Percentiles rank a stretch among this genome's conserved stretches.
These are phyloP conservation scores for Strongylocentrotus purpuratus DNA, from an alignment of 35 echinoderm and acorn worm genomes.

Conservation along the genomic window DNA sequence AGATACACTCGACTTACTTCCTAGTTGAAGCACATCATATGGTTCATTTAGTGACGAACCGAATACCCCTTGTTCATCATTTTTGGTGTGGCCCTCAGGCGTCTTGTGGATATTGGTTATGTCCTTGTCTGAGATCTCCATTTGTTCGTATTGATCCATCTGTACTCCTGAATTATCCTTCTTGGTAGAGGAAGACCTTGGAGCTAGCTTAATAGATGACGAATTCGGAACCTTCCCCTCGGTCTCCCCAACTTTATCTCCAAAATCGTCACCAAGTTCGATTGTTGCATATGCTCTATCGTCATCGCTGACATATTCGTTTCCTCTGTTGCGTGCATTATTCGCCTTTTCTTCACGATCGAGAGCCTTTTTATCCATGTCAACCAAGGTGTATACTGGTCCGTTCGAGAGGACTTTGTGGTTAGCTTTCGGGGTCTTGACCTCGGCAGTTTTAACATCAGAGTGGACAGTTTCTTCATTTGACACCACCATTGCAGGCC, in stretches of 20 bases:
- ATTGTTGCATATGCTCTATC: neutral
- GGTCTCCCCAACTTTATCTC: neutral
- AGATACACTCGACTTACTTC: neutral
- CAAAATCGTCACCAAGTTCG: neutral
- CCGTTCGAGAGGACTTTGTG: neutral
- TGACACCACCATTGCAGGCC: neutral
- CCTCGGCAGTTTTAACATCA: neutral
- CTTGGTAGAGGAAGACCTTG: neutral
- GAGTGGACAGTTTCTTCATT: neutral
- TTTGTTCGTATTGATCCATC: neutral
- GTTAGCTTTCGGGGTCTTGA: neutral
- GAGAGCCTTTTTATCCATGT: neutral
- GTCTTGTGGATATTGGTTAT: neutral
- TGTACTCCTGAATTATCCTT: neutral
- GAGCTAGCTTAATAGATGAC: neutral
- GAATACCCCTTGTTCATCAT: neutral
- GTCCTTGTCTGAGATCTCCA: neutral
- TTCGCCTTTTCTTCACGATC: neutral
- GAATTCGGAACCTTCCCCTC: neutral
- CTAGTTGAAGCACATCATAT: neutral
- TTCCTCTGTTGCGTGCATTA: neutral
- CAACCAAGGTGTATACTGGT: neutral
- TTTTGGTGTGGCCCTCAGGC: neutral
- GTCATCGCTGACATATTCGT: neutral
- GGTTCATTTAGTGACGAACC: neutral